phyloP scores from a whole-genome alignment of 2,113 vertebrate species.

The Labeo catla region DNA sequence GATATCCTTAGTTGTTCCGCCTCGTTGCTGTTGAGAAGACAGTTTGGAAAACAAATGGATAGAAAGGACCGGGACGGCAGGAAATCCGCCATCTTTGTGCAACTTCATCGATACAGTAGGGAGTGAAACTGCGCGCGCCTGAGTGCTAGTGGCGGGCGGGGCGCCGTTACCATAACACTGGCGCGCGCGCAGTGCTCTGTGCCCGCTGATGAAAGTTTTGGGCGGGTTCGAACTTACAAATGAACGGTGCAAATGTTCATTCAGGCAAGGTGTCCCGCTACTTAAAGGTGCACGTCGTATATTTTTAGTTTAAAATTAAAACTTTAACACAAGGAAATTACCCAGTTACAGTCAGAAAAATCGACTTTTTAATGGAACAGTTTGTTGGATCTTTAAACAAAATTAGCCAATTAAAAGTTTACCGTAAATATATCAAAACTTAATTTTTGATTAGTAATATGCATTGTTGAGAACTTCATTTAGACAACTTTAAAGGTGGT shows the following conservation, averaged over 20 bases:
- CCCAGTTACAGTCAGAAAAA: not conserved
- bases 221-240: not conserved
- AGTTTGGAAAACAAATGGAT: constrained; percentile 91
- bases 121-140: constrained; percentile 52
- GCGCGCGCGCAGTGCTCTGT: constrained; percentile 43
- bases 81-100: constrained; percentile 97
- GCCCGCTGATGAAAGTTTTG: not conserved
- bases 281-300: not conserved
- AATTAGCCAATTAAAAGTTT: too few relatives aligned
- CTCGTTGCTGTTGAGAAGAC: constrained; percentile 88
- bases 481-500: too few relatives aligned
- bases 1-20: constrained; percentile 90
- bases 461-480: too few relatives aligned
- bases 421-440: too few relatives aligned
- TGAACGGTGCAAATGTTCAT: not conserved
- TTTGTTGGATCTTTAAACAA: too few relatives aligned
- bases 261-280: not conserved
- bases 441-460: too few relatives aligned
- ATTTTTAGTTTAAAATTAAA: not conserved
- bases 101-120: constrained; percentile 82
- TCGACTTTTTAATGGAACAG: not conserved
- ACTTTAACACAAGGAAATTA: not conserved
- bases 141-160: constrained; percentile 41
- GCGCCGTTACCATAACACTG: constrained; percentile 54
- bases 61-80: constrained; percentile 92